Base-by-base conservation (phyloP, 2,797 vertebrate species). In the Syndactyla subalaris region DNA sequence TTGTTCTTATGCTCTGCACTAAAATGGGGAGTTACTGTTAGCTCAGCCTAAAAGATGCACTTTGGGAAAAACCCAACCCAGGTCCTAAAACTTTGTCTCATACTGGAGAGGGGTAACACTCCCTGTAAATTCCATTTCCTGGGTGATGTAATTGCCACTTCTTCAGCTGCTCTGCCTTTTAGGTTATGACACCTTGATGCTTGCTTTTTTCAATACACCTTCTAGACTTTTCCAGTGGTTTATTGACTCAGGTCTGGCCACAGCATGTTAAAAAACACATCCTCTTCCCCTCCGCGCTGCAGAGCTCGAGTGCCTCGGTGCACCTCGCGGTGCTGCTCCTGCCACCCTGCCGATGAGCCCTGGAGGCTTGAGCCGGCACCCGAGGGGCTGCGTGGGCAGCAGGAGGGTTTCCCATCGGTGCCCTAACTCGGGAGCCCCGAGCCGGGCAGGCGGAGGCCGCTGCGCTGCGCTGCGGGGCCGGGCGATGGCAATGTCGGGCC, bases 401-500 rank as follows among this genome's bases (percentile, higher is more conserved):
- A 10, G 70, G 62, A 34, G 20, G 21, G 9, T 57, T 75, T 63
- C 17, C 27, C 58, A 10, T 1, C 32, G 14, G 24, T 54, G 16
- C 20, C 18, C 1, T 24, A 2, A 5, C 5, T 63, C 30, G 26
- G 9, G 15, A 84, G 32, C 51, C 78, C 49, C 4, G 2, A 1
- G 2, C 6, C 17, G 13, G 18, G 58, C 30, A 49, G 51, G 70
- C 23, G 16, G 77, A 32, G 39, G 22, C 16, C 9, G 24, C 55
- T 32, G 24, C 11, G 84, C 79, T 88, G 96, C 90, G 23, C 45
- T 90, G 81, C 93, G 27, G 61, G 46, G 74, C 46, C 96, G n/a
- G 58, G 29, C 27, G 97, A 46, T 95, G 96, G 96, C 95, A 52
- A 90, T 96, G 91, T 95, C 45, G 84, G 43, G 27, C 81, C 26